Evolutionary conservation across 2,888 invertebrate species (phyloP).

Genomic region (Acanthococcus lagerstroemiae): DNA sequence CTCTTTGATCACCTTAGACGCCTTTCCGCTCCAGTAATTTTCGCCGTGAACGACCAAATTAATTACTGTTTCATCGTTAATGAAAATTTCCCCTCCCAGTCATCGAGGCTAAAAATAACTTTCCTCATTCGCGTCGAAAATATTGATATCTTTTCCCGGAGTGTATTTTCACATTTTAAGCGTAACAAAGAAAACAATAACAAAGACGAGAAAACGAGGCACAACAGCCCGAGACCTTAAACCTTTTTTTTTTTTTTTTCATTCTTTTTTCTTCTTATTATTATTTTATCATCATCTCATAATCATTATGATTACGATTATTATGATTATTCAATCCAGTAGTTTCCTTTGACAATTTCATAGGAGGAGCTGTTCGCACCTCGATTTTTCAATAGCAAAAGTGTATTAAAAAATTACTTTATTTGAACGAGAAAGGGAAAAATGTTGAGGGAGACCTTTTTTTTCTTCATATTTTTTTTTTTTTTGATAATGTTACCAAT

Average conservation of each 20-base stretch:
- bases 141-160: no score
- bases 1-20: no score
- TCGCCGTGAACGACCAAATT: no score
- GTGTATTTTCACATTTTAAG: no score
- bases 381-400: background rate
- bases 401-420: no score
- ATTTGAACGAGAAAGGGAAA: background rate
- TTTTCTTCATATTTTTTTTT: constrained; percentile 10
- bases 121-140: no score
- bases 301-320: no score
- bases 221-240: background rate
- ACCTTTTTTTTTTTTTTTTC: background rate
- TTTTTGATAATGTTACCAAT: background rate
- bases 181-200: background rate
- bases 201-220: background rate
- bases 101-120: no score
- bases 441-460: constrained; percentile 19
- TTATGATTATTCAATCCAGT: background rate
- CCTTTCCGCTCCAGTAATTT: no score
- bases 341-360: constrained; percentile 2
- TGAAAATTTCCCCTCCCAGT: no score
- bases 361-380: background rate
- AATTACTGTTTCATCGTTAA: no score
- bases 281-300: no score
- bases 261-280: background rate